Percentiles rank a stretch among this genome's conserved stretches.
Evolutionary conservation across 2,113 vertebrate species (phyloP).

Genomic region (Meleagris gallopavo): DNA sequence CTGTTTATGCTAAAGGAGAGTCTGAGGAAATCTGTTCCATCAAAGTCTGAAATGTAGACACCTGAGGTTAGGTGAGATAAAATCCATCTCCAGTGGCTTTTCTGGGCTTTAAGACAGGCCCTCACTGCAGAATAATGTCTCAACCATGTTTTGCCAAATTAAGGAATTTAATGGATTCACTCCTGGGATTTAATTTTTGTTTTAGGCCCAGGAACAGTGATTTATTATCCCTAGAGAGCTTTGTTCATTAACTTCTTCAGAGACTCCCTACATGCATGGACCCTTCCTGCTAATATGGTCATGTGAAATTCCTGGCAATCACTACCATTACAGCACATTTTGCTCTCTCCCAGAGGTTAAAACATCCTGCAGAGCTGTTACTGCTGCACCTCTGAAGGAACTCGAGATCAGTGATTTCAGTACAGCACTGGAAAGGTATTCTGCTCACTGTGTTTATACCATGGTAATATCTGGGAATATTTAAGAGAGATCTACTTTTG

Average conservation of each 20-base stretch:
- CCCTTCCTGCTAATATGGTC: neutral
- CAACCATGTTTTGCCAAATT: neutral
- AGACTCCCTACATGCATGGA: neutral
- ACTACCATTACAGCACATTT: neutral
- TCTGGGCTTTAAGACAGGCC: neutral
- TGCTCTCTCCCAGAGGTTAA: neutral
- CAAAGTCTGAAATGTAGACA: neutral
- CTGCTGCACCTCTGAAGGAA: neutral
- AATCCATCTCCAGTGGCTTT: neutral
- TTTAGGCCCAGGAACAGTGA: neutral
- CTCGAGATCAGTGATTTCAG: neutral
- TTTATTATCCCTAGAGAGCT: neutral
- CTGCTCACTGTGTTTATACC: neutral
- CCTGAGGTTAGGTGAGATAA: neutral
- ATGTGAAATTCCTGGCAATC: constrained; percentile 14
- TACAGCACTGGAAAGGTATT: neutral
- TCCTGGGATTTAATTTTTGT: neutral
- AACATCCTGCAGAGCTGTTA: constrained; percentile 9
- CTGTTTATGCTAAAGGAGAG: neutral
- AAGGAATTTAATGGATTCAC: neutral
- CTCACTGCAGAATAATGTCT: neutral
- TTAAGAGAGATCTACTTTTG: neutral
- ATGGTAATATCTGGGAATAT: neutral
- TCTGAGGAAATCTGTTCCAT: neutral
- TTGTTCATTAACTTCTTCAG: neutral